Evolutionary conservation across 2,888 invertebrate species (phyloP), one percentile per base, ranked within the genome.

Genomic region (Phortica magna): DNA sequence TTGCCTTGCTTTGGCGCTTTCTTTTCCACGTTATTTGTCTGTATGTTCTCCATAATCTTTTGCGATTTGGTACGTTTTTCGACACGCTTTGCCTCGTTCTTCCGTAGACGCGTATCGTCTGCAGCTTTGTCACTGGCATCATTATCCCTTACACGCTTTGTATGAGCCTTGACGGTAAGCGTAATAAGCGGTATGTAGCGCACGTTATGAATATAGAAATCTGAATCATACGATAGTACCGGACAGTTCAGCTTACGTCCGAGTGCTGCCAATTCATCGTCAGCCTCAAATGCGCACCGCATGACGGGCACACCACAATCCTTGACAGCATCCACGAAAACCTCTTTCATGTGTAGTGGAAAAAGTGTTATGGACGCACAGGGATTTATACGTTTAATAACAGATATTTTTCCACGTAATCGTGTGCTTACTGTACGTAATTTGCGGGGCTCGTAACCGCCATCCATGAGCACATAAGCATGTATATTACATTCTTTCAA

Each of bases 141-240:
- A 2, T 76, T 68, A 57, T 22, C 22, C 7, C 81, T 78, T 0
- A 77, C 64, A 1, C 81, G 84, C 64, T 91, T 91, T 14, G 86
- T 89, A 17, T 90, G 88, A 12, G 91, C 90, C 88, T 93, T 93
- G 7, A 93, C 90, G 5, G 95, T 93, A 12, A 96, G 88, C 39
- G 95, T 95, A 43, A 94, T 93, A 81, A 96, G 94, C 0, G 97
- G 96, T 81, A 99, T 95, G 83, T 97, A 98, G 1, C 93, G 92
- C 0, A 97, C 95, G 92, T 96, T 96, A 91, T 96, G 97, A 80
- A 99, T 95, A 88, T 95, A 98, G 92, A 98, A 99, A 92, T 99
- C 99, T 0, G 98, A 98, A 92, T 99, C 99, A 83, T 96, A 96
- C 87, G 98, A 98, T 4, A 99, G 90, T 2, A 99, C 95, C 0